These are phyloP conservation scores for Pangasius larnaudii DNA, from an alignment of 2,797 vertebrate genomes.

Conservation along the genomic window DNA sequence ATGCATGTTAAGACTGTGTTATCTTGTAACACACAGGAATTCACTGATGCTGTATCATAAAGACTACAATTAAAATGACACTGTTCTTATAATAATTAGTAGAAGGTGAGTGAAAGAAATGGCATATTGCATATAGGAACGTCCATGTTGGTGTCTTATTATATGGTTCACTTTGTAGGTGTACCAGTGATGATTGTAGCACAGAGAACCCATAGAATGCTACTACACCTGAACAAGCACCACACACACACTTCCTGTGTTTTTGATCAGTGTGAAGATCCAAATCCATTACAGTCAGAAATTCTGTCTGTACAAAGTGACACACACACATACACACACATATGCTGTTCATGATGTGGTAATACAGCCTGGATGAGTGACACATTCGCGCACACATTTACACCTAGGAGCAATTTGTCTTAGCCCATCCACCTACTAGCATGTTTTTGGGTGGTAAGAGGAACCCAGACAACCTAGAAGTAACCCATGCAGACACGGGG, in stretches of 20 bases:
- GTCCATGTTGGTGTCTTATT: too few species aligned
- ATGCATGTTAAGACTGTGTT: background rate
- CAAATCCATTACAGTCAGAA: background rate
- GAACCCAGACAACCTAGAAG: background rate
- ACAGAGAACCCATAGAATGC: background rate
- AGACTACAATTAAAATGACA: background rate
- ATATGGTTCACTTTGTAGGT: background rate
- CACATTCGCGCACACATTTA: background rate
- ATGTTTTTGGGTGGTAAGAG: background rate
- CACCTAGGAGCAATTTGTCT: background rate
- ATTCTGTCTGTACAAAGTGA: too few species aligned
- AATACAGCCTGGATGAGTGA: background rate
- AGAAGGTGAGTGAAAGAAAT: background rate
- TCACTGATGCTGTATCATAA: background rate
- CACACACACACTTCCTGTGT: background rate
- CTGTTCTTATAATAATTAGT: background rate
- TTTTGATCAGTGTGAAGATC: background rate
- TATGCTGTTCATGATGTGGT: background rate
- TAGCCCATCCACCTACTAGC: background rate
- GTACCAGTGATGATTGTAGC: background rate
- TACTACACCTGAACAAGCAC: background rate
- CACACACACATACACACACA: too few species aligned
- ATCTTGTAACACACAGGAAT: slow-evolving; percentile 4
- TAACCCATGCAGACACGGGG: background rate
- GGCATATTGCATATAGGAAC: background rate